Evolutionary conservation across 2,797 vertebrate genomes (phyloP), one percentile per base, ranked within the genome.

Genomic region (Enteromius radiatus): DNA sequence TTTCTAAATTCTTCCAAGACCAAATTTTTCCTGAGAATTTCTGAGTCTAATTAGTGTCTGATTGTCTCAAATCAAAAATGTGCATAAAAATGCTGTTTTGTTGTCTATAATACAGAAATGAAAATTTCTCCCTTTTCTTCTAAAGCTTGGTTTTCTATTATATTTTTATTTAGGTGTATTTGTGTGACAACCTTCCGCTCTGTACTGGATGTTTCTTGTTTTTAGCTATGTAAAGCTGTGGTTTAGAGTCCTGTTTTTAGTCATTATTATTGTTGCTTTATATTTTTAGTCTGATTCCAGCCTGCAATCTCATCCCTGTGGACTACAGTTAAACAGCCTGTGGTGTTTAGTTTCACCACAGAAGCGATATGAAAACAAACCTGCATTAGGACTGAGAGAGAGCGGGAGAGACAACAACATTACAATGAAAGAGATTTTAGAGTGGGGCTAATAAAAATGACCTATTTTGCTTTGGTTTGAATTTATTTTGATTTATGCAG

Each of bases 301-400:
- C 36, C 36, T 80, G 41, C 47, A 41, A 19, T 64, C 56, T 74
- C 19, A 14, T 81, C 63, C 71, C 52, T 76, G 28, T 28, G 45
- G 71, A 70, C 41, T 73, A 21, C 59, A 56, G 79, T 65, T 31
- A 86, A 68, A 75, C 59, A 63, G 41, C 54, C 73, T 77, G 49
- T 56, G 47, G 85, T 56, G 67, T 81, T 69, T 43, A 23, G 67
- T 77, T 84, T 76, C 61, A 52, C 82, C 82, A 47, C 65, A 71
- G 82, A 67, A 74, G 82, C 47, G 5, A 28, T 70, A 54, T 71
- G 47, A 80, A 85, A 78, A 78, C 65, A 78, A 70, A n/a, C 26
- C 47, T 36, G 21, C 41, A 52, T 28, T 23, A 47, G 43, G 67
- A 80, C 7, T n/a, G 54, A 64, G 28, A 64, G 28, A 10, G 65